phyloP scores from a whole-genome alignment of 2,797 vertebrate species.

The Ispidina picta region DNA sequence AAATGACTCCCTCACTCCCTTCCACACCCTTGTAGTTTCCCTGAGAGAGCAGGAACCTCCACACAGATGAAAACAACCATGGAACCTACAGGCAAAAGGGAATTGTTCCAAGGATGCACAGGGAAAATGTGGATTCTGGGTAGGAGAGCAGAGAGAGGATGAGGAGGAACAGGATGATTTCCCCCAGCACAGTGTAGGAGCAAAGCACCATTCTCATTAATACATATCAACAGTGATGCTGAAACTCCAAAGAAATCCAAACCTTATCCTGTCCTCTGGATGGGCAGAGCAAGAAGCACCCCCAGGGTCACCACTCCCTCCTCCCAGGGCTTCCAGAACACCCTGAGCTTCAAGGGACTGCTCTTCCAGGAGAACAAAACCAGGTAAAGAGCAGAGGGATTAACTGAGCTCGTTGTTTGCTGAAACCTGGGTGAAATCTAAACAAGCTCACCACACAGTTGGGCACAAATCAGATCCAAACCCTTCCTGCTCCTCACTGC shows the following conservation, averaged over 20 bases:
- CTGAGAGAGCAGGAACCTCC: background rate
- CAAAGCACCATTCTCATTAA: background rate
- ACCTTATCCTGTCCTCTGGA: background rate
- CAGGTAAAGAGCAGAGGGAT: background rate
- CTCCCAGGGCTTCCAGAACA: background rate
- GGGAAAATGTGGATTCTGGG: background rate
- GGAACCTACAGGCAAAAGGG: background rate
- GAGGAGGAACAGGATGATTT: background rate
- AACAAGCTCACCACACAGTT: background rate
- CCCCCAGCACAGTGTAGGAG: background rate
- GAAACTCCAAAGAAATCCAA: background rate
- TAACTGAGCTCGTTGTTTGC: background rate
- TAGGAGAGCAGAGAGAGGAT: background rate
- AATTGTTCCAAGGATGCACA: rapidly evolving
- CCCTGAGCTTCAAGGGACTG: rapidly evolving
- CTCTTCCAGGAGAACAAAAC: background rate
- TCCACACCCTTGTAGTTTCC: rapidly evolving
- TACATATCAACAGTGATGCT: background rate
- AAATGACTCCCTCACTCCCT: background rate
- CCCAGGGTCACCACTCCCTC: rapidly evolving
- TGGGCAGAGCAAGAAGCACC: background rate
- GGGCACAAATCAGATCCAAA: background rate
- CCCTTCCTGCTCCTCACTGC: too few relatives aligned
- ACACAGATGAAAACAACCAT: background rate
- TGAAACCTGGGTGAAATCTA: background rate